These are phyloP conservation scores for Pteropus alecto DNA, from an alignment of 2,113 vertebrate species.

Conservation along the genomic window DNA sequence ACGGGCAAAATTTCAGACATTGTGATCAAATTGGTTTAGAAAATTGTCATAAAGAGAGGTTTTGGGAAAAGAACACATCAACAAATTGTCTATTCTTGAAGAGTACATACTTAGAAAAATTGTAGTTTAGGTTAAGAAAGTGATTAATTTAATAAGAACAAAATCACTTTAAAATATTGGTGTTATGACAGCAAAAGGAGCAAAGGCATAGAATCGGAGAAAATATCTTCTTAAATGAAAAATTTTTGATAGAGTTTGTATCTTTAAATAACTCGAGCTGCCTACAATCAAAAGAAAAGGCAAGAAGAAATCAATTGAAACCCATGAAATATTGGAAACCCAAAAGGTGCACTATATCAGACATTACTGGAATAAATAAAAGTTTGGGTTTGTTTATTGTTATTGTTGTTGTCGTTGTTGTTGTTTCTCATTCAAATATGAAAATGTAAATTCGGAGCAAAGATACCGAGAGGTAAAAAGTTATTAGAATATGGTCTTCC, in stretches of 20 bases:
- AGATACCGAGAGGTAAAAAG: slow-evolving; percentile 18
- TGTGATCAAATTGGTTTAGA: neutral
- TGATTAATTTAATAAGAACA: slow-evolving; percentile 56
- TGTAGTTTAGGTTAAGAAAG: neutral
- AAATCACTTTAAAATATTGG: slow-evolving; percentile 56
- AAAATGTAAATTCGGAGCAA: slow-evolving; percentile 52
- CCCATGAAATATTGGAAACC: neutral
- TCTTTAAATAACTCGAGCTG: slow-evolving; percentile 41
- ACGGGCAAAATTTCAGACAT: neutral
- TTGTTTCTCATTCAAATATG: slow-evolving; percentile 36
- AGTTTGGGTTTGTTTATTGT: neutral
- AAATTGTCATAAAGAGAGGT: neutral
- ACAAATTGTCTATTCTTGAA: slow-evolving; percentile 42
- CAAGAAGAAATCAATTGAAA: slow-evolving; percentile 52
- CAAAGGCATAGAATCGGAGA: neutral
- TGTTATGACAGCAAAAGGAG: slow-evolving; percentile 39
- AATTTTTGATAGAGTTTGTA: neutral
- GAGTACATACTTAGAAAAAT: neutral
- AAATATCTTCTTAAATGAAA: slow-evolving; percentile 48
- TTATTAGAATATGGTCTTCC: neutral
- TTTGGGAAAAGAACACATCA: neutral
- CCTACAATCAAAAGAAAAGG: slow-evolving; percentile 53
- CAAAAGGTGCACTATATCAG: slow-evolving; percentile 32
- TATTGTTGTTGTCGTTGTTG: neutral
- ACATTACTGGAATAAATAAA: slow-evolving; percentile 37